Base-by-base conservation (phyloP, 2,113 vertebrate species). In the Cynoglossus semilaevis region DNA sequence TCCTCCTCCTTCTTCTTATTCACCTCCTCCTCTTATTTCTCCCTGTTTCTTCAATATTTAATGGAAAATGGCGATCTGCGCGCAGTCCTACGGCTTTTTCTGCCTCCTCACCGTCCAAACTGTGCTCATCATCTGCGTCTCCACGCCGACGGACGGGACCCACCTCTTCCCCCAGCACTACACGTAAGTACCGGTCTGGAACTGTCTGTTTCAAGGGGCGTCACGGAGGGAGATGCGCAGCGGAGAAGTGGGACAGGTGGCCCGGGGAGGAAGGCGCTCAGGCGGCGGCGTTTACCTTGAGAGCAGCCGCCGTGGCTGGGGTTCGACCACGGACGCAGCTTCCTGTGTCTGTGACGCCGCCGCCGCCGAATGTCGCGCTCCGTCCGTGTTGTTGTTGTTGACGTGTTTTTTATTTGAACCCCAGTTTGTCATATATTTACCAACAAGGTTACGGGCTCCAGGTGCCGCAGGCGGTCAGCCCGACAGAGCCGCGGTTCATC, bases 21-120 rank as follows among this genome's bases (percentile, higher is more conserved):
- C 22, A 4, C 77, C 77, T 69, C 63, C 73, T 52, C 80, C 73
- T 80, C 68, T 77, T 83, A 79, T 89, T 87, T 84, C 80, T 82
- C 80, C 64, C 83, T 80, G 85, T 87, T 90, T 90, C 77, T 88
- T 91, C 89, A 90, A 88, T 92, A 91, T 92, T 94, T 92, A 85
- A 94, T 93, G 92, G 93, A 89, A 95, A 91, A 96, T 96, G 94
- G 94, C 93, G 94, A 90, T 94, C 89, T 90, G 89, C 89, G 88
- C 91, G 81, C 92, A 88, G 90, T 92, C 91, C 88, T 89, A 83
- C 87, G 89, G 93, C 87, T 63, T 93, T 59, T 88, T 92, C 82
- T 90, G 88, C 88, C 82, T 92, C 62, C 84, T 92, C 85, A 81
- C 88, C 15, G 70, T 92, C 69, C 88, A 88, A 80, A 90, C 91